phyloP scores from a whole-genome alignment of 2,113 vertebrate genomes.

The Pandion haliaetus region DNA sequence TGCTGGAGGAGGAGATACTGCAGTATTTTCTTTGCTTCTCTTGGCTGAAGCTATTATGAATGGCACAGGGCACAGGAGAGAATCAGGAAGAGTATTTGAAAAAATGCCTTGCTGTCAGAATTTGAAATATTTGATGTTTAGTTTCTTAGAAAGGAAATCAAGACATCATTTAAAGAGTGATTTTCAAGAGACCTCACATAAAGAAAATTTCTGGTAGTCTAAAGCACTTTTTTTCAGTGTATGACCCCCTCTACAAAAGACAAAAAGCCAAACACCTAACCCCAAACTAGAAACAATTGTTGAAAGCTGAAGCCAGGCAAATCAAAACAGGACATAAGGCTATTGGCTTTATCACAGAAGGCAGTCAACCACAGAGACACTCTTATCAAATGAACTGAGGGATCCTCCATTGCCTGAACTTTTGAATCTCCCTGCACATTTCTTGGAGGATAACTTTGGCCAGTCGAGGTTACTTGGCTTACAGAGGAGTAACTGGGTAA shows the following conservation, averaged over 20 bases:
- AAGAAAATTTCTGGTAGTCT: neutral
- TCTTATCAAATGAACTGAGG: neutral
- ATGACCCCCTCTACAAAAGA: neutral
- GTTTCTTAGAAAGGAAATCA: neutral
- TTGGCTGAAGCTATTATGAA: neutral
- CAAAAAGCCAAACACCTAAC: neutral
- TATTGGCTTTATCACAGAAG: neutral
- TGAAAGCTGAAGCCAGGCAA: neutral
- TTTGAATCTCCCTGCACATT: neutral
- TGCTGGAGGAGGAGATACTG: neutral
- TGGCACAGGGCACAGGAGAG: neutral
- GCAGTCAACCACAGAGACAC: neutral
- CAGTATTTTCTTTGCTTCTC: neutral
- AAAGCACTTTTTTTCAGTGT: neutral
- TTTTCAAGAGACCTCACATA: neutral
- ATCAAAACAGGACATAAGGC: neutral
- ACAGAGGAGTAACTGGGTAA: neutral
- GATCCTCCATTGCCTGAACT: neutral
- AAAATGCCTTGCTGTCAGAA: neutral
- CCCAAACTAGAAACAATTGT: neutral
- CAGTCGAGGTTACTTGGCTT: neutral
- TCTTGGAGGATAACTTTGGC: neutral
- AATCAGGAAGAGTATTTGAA: neutral
- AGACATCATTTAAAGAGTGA: neutral
- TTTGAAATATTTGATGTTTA: neutral